Conservation (phyloP, 1,140 invertebrate species). For the Campoletis sonorensis region DNA sequence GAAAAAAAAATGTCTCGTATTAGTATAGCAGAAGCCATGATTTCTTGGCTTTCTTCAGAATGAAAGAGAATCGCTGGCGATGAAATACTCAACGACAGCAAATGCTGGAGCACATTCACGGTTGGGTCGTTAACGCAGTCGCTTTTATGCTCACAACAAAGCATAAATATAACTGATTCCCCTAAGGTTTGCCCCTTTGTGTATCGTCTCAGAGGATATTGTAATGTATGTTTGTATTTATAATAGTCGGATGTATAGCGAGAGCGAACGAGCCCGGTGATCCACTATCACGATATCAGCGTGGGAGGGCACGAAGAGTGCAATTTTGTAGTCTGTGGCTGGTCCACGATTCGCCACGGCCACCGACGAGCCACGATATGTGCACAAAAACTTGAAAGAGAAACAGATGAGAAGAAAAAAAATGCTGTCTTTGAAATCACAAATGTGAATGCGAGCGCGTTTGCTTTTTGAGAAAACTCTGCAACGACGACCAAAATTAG, state of each 20-base stretch:
- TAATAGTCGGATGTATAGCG: conserved; percentile 35
- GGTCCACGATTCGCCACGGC: conserved; percentile 27
- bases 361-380: conserved; percentile 23
- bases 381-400: conserved; percentile 25
- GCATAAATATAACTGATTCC: conserved; percentile 54
- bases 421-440: background rate
- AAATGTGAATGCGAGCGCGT: background rate
- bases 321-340: conserved; percentile 9
- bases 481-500: background rate
- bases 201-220: conserved; percentile 45
- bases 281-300: conserved; percentile 49
- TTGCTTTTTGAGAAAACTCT: conserved; percentile 3
- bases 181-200: conserved; percentile 48
- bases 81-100: conserved; percentile 52
- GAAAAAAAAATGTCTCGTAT: background rate
- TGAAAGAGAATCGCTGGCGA: conserved; percentile 36
- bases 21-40: background rate
- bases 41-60: conserved; percentile 7
- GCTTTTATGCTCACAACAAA: conserved; percentile 54
- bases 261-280: conserved; percentile 29
- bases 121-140: conserved; percentile 51
- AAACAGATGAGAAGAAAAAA: background rate
- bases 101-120: conserved; percentile 44
- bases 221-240: conserved; percentile 42
- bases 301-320: conserved; percentile 39